Conservation (phyloP, 2,797 vertebrate species). For the Hirundo rustica region DNA sequence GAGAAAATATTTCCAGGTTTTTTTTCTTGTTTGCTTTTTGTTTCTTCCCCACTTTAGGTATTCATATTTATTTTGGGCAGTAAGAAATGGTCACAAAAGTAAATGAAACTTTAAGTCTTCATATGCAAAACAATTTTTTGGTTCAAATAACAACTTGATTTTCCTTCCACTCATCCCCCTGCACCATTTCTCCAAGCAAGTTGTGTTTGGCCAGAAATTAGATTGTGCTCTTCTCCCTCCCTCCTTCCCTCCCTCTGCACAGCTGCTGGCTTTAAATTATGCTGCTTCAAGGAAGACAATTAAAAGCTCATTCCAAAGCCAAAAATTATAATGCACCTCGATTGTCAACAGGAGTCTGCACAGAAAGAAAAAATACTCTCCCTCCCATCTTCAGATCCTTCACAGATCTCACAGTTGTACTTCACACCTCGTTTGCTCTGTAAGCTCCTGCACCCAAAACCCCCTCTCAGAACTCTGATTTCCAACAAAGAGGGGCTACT, state of each 20-base stretch:
- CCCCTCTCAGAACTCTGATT: not conserved
- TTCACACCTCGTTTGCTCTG: not conserved
- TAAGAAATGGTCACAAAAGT: not conserved
- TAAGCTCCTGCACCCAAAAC: not conserved
- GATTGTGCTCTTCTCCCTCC: not conserved
- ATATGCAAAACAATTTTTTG: not conserved
- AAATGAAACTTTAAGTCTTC: not conserved
- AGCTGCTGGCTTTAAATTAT: not conserved
- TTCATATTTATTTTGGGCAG: slow-evolving; percentile 29
- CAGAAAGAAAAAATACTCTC: not conserved
- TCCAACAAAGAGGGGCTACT: not conserved
- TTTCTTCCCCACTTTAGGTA: not conserved
- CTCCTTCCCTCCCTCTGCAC: not conserved
- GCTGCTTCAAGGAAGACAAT: not conserved
- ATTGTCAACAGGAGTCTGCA: not conserved
- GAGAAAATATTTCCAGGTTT: slow-evolving; percentile 44
- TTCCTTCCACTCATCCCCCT: not conserved
- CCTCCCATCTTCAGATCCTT: not conserved
- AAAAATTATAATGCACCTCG: fast-evolving
- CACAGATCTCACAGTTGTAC: not conserved
- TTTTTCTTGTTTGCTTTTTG: not conserved
- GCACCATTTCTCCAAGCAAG: not conserved
- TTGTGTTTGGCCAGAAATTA: not conserved
- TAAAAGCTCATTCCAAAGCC: not conserved
- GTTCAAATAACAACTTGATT: not conserved